A percentile compares a stretch with the other conserved stretches of the same genome.
Evolutionary conservation across 2,888 invertebrate genomes (phyloP).

Genomic region (Plagodis pulveraria): DNA sequence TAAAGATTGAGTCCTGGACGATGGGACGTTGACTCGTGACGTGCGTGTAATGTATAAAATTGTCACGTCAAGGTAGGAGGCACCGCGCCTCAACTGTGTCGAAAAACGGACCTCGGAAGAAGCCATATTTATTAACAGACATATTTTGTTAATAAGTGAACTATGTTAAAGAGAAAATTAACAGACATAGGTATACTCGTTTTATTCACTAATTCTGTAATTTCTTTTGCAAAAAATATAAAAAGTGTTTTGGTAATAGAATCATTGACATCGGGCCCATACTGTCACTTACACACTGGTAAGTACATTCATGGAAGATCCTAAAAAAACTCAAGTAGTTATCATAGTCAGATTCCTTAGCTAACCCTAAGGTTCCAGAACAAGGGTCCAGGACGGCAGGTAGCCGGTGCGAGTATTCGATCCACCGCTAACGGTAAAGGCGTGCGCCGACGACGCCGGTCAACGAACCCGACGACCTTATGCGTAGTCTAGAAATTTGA

Average conservation of each 20-base stretch:
- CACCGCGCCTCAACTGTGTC: constrained; percentile 19
- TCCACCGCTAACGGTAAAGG: constrained; percentile 70
- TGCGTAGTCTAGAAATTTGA: constrained; percentile 73
- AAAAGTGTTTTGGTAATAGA: no score
- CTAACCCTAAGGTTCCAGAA: constrained; percentile 28
- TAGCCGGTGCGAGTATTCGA: constrained; percentile 48
- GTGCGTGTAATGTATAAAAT: constrained; percentile 29
- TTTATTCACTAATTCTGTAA: no score
- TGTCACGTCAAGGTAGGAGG: constrained; percentile 18
- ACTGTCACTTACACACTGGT: constrained; percentile 12
- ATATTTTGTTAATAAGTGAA: constrained; percentile 1
- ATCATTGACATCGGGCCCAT: no score
- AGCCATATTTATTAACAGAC: no score
- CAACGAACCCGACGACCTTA: constrained; percentile 75
- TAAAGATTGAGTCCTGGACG: constrained; percentile 22
- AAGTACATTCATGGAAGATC: constrained; percentile 19
- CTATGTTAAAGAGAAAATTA: no score
- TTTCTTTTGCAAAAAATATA: no score
- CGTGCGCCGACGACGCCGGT: constrained; percentile 69
- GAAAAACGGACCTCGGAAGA: constrained; percentile 13
- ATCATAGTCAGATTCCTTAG: constrained; percentile 25
- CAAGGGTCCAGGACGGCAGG: constrained; percentile 57
- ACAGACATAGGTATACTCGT: no score
- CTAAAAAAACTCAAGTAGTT: constrained; percentile 6
- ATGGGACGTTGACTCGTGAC: constrained; percentile 30